phyloP scores from a whole-genome alignment of 1,140 invertebrate genomes.

The Euura saliciscinereae region DNA sequence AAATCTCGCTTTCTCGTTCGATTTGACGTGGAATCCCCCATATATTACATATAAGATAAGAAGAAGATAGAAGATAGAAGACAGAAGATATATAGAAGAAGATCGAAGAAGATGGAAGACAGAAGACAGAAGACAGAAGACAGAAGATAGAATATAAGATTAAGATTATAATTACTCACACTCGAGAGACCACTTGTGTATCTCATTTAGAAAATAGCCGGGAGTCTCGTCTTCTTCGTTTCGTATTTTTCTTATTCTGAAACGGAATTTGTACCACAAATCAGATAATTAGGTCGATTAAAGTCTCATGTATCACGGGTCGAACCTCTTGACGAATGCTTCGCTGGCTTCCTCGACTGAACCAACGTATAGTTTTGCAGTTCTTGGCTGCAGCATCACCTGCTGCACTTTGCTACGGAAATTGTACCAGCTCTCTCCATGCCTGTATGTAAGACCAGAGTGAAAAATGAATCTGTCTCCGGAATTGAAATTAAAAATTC shows the following conservation, averaged over 20 bases:
- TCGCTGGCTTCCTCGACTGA: conserved; percentile 75
- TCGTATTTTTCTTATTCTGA: conserved; percentile 72
- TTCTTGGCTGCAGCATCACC: conserved; percentile 78
- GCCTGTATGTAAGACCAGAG: conserved; percentile 59
- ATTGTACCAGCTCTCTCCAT: conserved; percentile 81
- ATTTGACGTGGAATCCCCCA: not conserved
- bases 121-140: not conserved
- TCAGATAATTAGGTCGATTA: conserved; percentile 1
- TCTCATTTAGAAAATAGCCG: conserved; percentile 78
- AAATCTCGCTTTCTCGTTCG: conserved; percentile 18
- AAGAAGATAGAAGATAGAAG: not conserved
- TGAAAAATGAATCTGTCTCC: too few relatives aligned
- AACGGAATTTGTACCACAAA: conserved; percentile 34
- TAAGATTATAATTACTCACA: conserved; percentile 66
- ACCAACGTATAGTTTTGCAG: conserved; percentile 74
- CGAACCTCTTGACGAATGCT: conserved; percentile 73
- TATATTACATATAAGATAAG: not conserved
- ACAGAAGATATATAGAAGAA: not conserved
- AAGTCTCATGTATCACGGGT: conserved; percentile 11
- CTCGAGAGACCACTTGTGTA: conserved; percentile 89
- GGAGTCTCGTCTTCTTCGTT: conserved; percentile 73
- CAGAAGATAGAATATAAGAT: not conserved
- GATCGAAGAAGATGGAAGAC: not conserved
- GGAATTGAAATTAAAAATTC: too few relatives aligned
- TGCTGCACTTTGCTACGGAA: conserved; percentile 85